Evolutionary conservation across 2,888 invertebrate genomes (phyloP), one percentile per base, ranked within the genome.

Genomic region (Drosophila helvetica): DNA sequence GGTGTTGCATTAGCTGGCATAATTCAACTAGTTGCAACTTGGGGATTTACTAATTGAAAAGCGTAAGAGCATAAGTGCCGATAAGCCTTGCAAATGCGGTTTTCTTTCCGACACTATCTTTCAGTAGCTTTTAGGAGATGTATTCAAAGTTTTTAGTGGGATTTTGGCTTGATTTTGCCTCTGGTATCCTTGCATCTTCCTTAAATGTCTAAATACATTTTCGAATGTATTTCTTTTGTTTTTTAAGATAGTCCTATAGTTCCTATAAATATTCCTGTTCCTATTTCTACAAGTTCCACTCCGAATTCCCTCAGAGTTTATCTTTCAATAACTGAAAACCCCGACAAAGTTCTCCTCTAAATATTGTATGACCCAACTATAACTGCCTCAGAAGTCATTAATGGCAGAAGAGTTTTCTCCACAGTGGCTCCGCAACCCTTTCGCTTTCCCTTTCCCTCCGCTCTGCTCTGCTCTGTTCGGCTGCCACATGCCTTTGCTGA

Each of bases 1-100:
- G 79, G 85, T 82, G 81, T 80, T 80, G 78, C 80, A 81, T 86
- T 86, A 86, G 75, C 75, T 48, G 68, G 70, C 79, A 79, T 83
- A 86, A 79, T 77, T 81, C 69, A 69, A 53, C 53, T 69, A 77
- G 78, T 65, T 78, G 43, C 55, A 60, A 10, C 61, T n/a, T 38
- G 38, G 38, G n/a, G 38, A 38, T 38, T 38, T 38, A 15, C 38
- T 38, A 38, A 38, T 7, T 38, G 38, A 5, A 62, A 59, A 67
- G 67, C 58, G 78, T 45, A 48, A 50, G 17, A 54, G 56, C 80
- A 71, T 73, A 68, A 73, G 63, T 60, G 63, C 60, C 62, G 77
- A 66, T 85, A 87, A 87, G 81, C 82, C 62, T 65, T 46, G 22
- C 42, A 51, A 52, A 27, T 47, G 66, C 19, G 22, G 15, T 47